Evolutionary conservation across 2,113 vertebrate genomes (phyloP), one percentile per base, ranked within the genome.

Genomic region (Actinemys pallida): DNA sequence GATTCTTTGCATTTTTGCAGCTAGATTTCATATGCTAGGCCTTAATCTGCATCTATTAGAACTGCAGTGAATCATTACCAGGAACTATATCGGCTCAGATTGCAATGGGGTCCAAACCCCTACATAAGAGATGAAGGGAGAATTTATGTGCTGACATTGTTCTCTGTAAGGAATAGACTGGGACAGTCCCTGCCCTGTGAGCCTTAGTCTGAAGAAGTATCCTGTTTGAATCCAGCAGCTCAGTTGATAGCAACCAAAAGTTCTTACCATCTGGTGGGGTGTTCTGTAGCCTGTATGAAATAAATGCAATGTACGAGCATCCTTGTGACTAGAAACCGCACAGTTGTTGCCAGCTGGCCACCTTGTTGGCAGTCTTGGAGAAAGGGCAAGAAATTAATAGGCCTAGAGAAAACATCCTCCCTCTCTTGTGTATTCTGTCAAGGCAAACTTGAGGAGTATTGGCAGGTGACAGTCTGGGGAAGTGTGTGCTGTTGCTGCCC

Each of bases 161-260:
- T 12, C n/a, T 42, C 39, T 45, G 22, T 75, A 80, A 93, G 76
- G 31, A 83, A 80, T 10, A 27, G n/a, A 39, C 22, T 14, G 25
- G 39, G 52, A 16, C 81, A 27, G 17, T 59, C 5, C 29, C 81
- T 89, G 39, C 90, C 49, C 90, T 88, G 90, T 49, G 84, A 94
- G 78, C 27, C 81, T 16, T 31, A 10, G 87, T 90, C 87, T 83
- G 75, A 92, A 94, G 53, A 85, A 91, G 91, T 95, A 65, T 92
- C 94, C 93, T 86, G 22, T 81, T n/a, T 47, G 2, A 24, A 42
- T 0, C 0, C 24, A 49, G 80, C 24, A 45, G 76, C 47, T 35
- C 82, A 52, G 1, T 3, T 49, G 83, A 35, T 49, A 27, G 45
- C 6, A 42, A 81, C 45, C 49, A 92, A 45, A 94, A 97, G 89